Evolutionary conservation across 1,140 invertebrate genomes (phyloP), one percentile per base, ranked within the genome.

Genomic region (Brachionus rotundiformis): DNA sequence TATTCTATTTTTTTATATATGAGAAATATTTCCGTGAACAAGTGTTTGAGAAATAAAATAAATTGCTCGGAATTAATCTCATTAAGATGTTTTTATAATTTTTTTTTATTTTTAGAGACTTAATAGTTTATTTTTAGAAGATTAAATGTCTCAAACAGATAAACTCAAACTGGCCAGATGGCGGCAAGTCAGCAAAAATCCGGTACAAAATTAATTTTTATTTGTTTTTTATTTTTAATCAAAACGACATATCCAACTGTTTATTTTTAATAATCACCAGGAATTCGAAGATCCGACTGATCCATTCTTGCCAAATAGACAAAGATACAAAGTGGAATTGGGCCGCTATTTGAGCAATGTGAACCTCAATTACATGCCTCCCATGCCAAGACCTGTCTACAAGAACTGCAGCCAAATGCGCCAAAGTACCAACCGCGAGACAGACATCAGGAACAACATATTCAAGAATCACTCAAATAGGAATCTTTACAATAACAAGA

Each of bases 61-160:
- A 71, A 71, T 71, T 7, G 19, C 33, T 63, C 33, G 16, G 63
- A 19, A 33, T 36, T 68, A 68, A 68, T 68, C 63, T 68, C n/a
- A 68, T 68, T 68, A 68, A 68, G 33, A 36, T 68, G 63, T 68
- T 68, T 33, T 68, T 68, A 33, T 68, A 36, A 36, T 33, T 33
- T 16, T 68, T 68, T 36, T 68, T 68, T 68, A 11, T 68, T 68
- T n/a, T 23, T 27, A 25, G 10, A 25, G 25, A 25, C 27, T 25
- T 68, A 36, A 16, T 68, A 36, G 27, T 68, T 63, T 63, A 29
- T 63, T 63, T 33, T 29, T 29, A 39, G 33, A 49, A 75, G 71
- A 75, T 41, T 44, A 49, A 31, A 79, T 79, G 76, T 63, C 76
- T 54, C 76, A 79, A 79, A 59, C 47, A 79, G 76, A 79, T 79